Evolutionary conservation across 1,140 invertebrate species (phyloP).

Genomic region (Lasioglossum albipes): DNA sequence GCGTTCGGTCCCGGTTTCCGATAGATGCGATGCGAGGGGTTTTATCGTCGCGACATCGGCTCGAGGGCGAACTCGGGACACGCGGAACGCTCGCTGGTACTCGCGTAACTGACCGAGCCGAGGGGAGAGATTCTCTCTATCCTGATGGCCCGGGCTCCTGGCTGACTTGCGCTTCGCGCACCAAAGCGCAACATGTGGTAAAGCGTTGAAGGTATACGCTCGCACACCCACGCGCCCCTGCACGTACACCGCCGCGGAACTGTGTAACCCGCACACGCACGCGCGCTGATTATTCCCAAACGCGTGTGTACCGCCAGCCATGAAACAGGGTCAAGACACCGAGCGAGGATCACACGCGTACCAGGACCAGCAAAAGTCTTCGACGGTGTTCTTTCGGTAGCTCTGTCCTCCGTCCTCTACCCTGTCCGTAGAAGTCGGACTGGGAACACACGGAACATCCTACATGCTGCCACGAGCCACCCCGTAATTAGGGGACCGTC

Average conservation of each 20-base stretch:
- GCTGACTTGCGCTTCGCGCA: constrained; percentile 77
- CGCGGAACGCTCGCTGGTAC: constrained; percentile 72
- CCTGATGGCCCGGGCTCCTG: constrained; percentile 77
- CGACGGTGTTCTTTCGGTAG: not conserved
- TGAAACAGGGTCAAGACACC: constrained; percentile 44
- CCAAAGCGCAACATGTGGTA: constrained; percentile 79
- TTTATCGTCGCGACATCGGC: constrained; percentile 16
- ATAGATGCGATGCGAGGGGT: not conserved
- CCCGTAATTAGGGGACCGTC: not conserved
- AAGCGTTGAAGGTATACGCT: constrained; percentile 59
- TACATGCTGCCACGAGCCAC: not conserved
- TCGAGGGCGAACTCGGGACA: constrained; percentile 20
- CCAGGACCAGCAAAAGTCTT: not conserved
- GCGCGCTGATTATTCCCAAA: constrained; percentile 32
- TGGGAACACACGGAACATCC: not conserved
- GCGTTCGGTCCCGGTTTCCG: constrained; percentile 1
- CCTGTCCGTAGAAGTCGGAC: too few relatives aligned
- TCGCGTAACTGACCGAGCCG: constrained; percentile 76
- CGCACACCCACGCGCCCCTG: not conserved
- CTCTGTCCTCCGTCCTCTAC: not conserved
- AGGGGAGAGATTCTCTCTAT: constrained; percentile 71
- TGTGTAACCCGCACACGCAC: constrained; percentile 37
- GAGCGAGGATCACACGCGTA: constrained; percentile 27
- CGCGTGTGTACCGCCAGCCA: constrained; percentile 30
- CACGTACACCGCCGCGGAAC: constrained; percentile 20